phyloP scores from a whole-genome alignment of 2,888 invertebrate genomes.

The Phrixothrix hirtus region DNA sequence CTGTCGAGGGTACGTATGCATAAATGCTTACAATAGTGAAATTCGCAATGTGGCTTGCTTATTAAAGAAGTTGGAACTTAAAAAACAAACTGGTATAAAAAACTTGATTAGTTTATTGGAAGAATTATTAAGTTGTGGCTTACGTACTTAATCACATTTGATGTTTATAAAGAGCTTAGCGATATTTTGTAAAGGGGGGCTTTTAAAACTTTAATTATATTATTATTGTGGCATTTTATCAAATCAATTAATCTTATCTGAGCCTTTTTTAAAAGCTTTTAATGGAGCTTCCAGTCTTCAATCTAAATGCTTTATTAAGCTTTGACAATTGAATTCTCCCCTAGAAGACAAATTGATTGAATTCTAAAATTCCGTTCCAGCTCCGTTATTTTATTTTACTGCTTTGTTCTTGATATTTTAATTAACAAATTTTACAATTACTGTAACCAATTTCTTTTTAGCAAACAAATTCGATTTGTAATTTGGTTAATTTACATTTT shows the following conservation, averaged over 20 bases:
- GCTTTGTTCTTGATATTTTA: not conserved
- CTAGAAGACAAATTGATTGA: not conserved
- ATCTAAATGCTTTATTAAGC: not conserved
- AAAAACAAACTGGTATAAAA: no score
- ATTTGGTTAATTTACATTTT: not conserved
- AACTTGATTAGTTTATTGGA: no score
- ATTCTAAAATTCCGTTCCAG: not conserved
- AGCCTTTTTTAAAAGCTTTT: not conserved
- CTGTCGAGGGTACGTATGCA: conserved; percentile 71
- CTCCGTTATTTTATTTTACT: not conserved
- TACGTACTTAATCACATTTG: no score
- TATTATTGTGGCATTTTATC: conserved; percentile 1
- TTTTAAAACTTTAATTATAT: no score
- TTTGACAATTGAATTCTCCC: not conserved
- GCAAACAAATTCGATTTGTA: not conserved
- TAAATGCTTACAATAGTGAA: no score
- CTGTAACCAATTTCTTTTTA: no score
- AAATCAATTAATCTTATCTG: not conserved
- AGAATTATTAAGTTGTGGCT: no score
- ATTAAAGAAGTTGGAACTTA: no score
- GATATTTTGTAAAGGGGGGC: no score
- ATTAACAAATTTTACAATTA: no score
- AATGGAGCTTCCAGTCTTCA: not conserved
- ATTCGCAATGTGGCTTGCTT: no score
- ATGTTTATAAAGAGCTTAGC: no score